Evolutionary conservation across 2,113 vertebrate species (phyloP).

Genomic region (Cephalopterus ornatus): DNA sequence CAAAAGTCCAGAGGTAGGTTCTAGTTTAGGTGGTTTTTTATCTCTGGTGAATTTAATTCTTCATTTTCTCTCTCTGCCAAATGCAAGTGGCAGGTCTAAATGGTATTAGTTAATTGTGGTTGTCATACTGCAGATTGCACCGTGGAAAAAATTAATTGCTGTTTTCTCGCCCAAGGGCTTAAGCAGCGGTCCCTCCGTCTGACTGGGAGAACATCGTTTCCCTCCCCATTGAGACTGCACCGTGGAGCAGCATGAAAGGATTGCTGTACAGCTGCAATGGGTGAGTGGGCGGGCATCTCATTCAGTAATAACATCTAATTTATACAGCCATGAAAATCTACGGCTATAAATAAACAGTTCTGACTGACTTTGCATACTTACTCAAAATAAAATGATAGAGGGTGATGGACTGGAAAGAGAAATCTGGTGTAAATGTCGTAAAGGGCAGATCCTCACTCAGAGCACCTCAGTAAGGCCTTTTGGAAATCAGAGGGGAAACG

Average conservation of each 20-base stretch:
- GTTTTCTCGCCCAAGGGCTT: slow-evolving; percentile 46
- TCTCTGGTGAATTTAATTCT: slow-evolving; percentile 44
- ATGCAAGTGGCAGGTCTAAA: slow-evolving; percentile 61
- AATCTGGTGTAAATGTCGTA: background rate
- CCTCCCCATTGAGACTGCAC: slow-evolving; percentile 41
- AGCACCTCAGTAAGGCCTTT: background rate
- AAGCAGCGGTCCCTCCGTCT: slow-evolving; percentile 36
- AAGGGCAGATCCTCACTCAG: background rate
- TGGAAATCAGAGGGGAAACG: background rate
- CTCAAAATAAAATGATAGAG: slow-evolving; percentile 46
- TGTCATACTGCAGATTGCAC: slow-evolving; percentile 57
- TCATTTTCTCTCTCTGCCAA: slow-evolving; percentile 57
- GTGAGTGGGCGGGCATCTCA: slow-evolving; percentile 70
- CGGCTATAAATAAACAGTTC: slow-evolving; percentile 77
- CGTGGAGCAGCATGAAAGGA: slow-evolving; percentile 60
- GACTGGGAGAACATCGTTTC: slow-evolving; percentile 37
- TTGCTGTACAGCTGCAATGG: slow-evolving; percentile 62
- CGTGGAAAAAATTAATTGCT: slow-evolving; percentile 66
- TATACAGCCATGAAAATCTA: slow-evolving; percentile 70
- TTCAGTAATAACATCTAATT: slow-evolving; percentile 77
- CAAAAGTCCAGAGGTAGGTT: background rate
- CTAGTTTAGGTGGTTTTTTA: background rate
- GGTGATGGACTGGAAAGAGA: slow-evolving; percentile 1
- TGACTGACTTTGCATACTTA: slow-evolving; percentile 62
- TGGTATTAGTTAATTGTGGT: slow-evolving; percentile 70